These are phyloP conservation scores for Xiphorhynchus erythropygius DNA, from an alignment of 2,797 vertebrate genomes.

Conservation along the genomic window DNA sequence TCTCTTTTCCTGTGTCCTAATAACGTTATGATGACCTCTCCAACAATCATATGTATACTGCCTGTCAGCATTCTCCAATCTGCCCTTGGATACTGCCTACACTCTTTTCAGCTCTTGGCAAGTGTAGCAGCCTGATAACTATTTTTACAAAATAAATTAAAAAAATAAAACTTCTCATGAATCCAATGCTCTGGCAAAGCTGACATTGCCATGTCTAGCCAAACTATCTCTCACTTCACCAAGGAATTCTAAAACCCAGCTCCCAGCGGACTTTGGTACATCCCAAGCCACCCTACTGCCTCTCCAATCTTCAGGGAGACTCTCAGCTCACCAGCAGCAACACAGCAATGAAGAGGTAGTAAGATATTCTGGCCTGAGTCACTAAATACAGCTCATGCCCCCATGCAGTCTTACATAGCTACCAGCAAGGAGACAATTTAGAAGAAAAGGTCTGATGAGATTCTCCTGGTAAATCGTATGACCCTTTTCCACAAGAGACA, in stretches of 20 bases:
- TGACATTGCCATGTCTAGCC: not conserved
- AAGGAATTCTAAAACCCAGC: not conserved
- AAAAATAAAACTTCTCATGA: not conserved
- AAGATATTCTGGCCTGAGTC: constrained; percentile 5
- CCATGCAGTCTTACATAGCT: not conserved
- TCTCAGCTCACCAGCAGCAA: not conserved
- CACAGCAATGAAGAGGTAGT: not conserved
- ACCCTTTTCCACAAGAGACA: not conserved
- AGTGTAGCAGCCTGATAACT: not conserved
- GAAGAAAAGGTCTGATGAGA: not conserved
- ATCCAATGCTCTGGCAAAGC: not conserved
- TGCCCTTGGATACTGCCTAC: not conserved
- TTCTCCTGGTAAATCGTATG: not conserved
- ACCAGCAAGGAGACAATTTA: not conserved
- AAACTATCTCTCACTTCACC: not conserved
- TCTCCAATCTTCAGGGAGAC: not conserved
- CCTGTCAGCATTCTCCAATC: not conserved
- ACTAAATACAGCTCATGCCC: not conserved
- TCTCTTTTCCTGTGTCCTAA: not conserved
- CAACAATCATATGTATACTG: not conserved
- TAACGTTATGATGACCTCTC: not conserved
- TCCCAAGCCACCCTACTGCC: not conserved
- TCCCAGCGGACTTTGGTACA: not conserved
- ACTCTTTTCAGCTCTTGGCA: not conserved
- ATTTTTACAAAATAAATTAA: not conserved